Evolutionary conservation across 2,888 invertebrate genomes (phyloP), one percentile per base, ranked within the genome.

Genomic region (Heliconius aoede): DNA sequence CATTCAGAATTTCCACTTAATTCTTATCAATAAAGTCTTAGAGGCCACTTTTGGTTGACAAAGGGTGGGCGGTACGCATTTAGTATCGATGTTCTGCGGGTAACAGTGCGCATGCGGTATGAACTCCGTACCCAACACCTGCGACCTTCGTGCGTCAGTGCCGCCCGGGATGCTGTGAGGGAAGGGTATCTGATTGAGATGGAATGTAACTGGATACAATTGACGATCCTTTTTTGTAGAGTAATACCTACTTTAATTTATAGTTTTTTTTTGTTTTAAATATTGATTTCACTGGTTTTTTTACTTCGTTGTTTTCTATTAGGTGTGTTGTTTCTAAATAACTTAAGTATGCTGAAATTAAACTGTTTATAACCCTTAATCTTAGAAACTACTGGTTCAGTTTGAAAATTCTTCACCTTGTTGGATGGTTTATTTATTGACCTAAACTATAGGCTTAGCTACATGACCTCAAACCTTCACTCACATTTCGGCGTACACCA

Each of bases 41-140:
- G 81, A 79, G 84, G 58, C 76, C 69, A 83, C 72, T 82, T 80
- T 84, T 61, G 78, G 40, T 24, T 76, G 78, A 69, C 69, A 67
- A 58, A 28, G 32, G 64, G 51, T 73, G 71, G 30, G 68, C 71
- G 30, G 76, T 72, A 74, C 71, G 82, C 74, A 83, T 61, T 32
- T 81, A 77, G 74, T 81, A 83, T 83, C 81, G 83, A 82, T 83
- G 84, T 84, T 80, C 78, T 81, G 83, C 78, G 82, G 82, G 68
- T 55, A 46, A 73, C 55, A 82, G 67, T 65, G 83, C 90, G 90
- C 90, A 86, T 88, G 90, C 89, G 89, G 82, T 81, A 80, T 89
- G 90, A 89, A 90, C 89, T 83, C 86, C 82, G 86, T 83, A 84
- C 81, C 82, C 82, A 82, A 82, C 87, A 88, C 87, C 87, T 85